These are phyloP conservation scores for Hymenopus coronatus DNA, from an alignment of 2,888 invertebrate genomes.

Conservation along the genomic window DNA sequence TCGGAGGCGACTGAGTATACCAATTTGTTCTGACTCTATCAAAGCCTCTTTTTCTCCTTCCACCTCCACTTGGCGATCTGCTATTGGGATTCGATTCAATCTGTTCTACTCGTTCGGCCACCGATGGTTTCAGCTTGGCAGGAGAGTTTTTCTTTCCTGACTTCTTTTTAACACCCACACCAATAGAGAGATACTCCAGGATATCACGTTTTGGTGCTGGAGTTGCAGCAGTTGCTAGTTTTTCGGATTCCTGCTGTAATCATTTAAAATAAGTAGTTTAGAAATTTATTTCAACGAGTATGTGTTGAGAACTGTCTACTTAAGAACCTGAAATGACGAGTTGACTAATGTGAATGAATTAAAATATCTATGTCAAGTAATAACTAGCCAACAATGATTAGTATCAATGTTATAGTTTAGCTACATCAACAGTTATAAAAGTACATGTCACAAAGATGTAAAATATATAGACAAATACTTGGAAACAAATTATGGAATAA, in stretches of 20 bases:
- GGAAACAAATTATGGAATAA: no score
- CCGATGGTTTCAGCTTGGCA: slow-evolving; percentile 51
- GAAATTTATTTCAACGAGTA: background rate
- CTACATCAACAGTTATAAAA: no score
- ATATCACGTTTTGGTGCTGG: slow-evolving; percentile 62
- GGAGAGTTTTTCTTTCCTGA: slow-evolving; percentile 57
- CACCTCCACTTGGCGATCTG: slow-evolving; percentile 61
- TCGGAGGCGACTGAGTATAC: background rate
- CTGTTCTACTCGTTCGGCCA: slow-evolving; percentile 42
- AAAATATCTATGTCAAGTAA: no score
- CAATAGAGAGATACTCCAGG: slow-evolving; percentile 69
- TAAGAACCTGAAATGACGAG: no score
- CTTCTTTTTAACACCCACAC: slow-evolving; percentile 66
- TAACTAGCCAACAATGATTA: no score
- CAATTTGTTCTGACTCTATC: background rate
- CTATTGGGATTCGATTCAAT: slow-evolving; percentile 59
- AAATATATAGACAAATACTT: no score
- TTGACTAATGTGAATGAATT: no score
- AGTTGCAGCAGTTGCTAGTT: background rate
- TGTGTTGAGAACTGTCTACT: no score
- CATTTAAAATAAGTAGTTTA: background rate
- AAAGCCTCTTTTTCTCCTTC: slow-evolving; percentile 41
- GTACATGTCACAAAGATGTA: no score
- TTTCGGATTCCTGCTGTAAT: background rate
- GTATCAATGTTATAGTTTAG: no score